These are phyloP conservation scores for Callocephalon fimbriatum DNA, from an alignment of 2,113 vertebrate species.

Conservation along the genomic window DNA sequence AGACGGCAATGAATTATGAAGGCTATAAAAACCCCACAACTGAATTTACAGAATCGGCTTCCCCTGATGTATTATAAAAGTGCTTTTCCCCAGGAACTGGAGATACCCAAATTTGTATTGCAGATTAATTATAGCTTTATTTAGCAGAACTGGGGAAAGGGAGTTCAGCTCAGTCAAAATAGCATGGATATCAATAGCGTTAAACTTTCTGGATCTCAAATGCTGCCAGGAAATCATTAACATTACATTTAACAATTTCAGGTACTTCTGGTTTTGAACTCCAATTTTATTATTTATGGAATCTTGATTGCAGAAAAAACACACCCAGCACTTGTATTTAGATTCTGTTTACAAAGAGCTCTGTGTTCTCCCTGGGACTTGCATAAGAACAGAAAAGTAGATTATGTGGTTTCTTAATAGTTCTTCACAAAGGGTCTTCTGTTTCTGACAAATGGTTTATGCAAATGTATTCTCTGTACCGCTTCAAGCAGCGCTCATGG, in stretches of 20 bases:
- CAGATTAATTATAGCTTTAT: slow-evolving; percentile 36
- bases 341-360: slow-evolving; percentile 65
- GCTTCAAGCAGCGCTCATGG: slow-evolving; percentile 16
- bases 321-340: slow-evolving; percentile 37
- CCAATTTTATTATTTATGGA: slow-evolving; percentile 64
- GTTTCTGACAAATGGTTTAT: slow-evolving; percentile 74
- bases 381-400: slow-evolving; percentile 64
- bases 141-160: background rate
- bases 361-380: slow-evolving; percentile 58
- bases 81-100: slow-evolving; percentile 22
- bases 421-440: slow-evolving; percentile 67
- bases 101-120: slow-evolving; percentile 19
- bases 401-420: slow-evolving; percentile 62
- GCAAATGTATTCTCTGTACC: slow-evolving; percentile 61
- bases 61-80: slow-evolving; percentile 39
- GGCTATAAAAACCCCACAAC: slow-evolving; percentile 52
- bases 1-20: slow-evolving; percentile 52
- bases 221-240: slow-evolving; percentile 58
- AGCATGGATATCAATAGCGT: background rate
- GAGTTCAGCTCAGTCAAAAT: background rate
- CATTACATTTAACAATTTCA: slow-evolving; percentile 42
- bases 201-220: slow-evolving; percentile 29
- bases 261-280: slow-evolving; percentile 54
- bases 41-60: slow-evolving; percentile 34
- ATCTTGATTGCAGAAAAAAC: slow-evolving; percentile 63